These are phyloP conservation scores for Scalopus aquaticus DNA, from an alignment of 2,113 vertebrate species.

Conservation along the genomic window DNA sequence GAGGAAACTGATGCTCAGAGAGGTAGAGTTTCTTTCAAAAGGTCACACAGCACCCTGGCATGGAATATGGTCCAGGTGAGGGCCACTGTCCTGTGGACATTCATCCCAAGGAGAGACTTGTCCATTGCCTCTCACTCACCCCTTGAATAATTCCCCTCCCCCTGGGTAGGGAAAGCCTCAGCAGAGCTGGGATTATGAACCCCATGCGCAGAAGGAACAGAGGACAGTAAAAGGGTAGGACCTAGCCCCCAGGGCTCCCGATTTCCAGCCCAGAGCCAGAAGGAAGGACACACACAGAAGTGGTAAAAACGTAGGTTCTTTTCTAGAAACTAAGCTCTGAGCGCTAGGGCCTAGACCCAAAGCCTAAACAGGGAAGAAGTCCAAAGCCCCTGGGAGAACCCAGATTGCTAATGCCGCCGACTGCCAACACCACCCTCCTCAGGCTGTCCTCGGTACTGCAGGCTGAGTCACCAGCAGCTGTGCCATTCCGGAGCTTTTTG, in stretches of 20 bases:
- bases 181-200: neutral
- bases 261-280: neutral
- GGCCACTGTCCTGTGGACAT: neutral
- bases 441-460: constrained; percentile 45
- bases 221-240: neutral
- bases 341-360: neutral
- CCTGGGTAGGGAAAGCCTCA: neutral
- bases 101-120: neutral
- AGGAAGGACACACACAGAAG: neutral
- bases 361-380: neutral
- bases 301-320: neutral
- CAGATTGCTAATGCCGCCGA: neutral
- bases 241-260: neutral
- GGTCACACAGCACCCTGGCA: neutral
- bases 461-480: neutral
- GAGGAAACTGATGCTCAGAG: neutral
- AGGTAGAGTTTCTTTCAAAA: neutral
- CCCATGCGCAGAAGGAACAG: neutral
- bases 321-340: neutral
- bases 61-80: neutral
- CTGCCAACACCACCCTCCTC: constrained; percentile 41
- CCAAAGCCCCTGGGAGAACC: neutral
- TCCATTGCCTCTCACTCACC: neutral
- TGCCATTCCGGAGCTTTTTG: neutral
- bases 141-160: neutral